Evolutionary conservation across 2,113 vertebrate species (phyloP), one percentile per base, ranked within the genome.

Genomic region (Lynx canadensis): DNA sequence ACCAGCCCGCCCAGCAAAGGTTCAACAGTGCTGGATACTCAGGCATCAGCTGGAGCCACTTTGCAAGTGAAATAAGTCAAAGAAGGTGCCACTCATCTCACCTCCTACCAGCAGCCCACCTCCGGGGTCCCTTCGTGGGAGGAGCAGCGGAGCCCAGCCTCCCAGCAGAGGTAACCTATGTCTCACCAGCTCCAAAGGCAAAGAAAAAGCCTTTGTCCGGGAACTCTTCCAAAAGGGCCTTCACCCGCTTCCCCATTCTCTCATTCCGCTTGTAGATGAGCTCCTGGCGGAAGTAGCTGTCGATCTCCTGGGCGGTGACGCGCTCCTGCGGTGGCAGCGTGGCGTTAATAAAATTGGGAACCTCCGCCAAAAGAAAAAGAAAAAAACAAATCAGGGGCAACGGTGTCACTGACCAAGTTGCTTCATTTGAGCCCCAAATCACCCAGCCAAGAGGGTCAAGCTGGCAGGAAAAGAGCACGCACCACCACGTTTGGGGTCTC

Each of bases 151-250:
- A 83, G 45, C n/a, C 50, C 81, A 71, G 80, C 23, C 45, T 55
- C 86, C 66, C 29, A 33, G 74, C 12, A 73, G 4, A 27, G 27
- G 81, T 65, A 13, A 21, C 65, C 66, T 83, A 9, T 69, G 65
- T 99, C 99, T 94, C 97, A 99, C 99, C 99, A 98, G 99, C 99
- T 98, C 99, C 99, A 96, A 99, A 99, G 12, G 99, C 99, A 91
- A 99, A 99, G 98, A 99, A 99, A 98, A 99, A 99, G 97, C 98
- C 99, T 98, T 99, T 99, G 86, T 99, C 98, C 0, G 99, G 99
- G 69, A 99, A 98, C 21, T 99, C 99, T 93, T 99, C 99, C 23
- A 99, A 95, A 69, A 99, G 98, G 7, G 99, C 98, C 88, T 99
- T 99, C 73, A 99, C 99, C 71, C 98, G 97, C 96, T 97, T 98